Evolutionary conservation across 2,888 invertebrate genomes (phyloP).

Genomic region (Parnassius glacialis): DNA sequence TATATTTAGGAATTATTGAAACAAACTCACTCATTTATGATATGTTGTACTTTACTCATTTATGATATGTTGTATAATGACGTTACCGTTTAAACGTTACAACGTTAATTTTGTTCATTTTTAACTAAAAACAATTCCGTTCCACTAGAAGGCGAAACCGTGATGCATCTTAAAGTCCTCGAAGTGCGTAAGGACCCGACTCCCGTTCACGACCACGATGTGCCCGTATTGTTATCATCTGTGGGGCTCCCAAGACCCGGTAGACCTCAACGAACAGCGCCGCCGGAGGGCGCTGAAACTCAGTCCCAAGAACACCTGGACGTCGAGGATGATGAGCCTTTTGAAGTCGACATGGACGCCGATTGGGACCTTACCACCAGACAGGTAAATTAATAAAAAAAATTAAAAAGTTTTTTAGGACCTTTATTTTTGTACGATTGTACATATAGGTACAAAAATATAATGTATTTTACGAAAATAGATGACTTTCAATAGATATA

Average conservation of each 20-base stretch:
- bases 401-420: no score
- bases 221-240: constrained; percentile 88
- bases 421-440: no score
- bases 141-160: constrained; percentile 88
- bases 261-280: constrained; percentile 45
- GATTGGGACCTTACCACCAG: constrained; percentile 97
- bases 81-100: no score
- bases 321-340: constrained; percentile 81
- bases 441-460: no score
- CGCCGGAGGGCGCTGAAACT: constrained; percentile 45
- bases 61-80: no score
- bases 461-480: no score
- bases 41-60: no score
- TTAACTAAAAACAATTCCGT: not conserved
- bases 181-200: constrained; percentile 90
- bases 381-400: constrained; percentile 80
- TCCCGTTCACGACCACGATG: constrained; percentile 92
- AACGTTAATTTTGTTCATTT: no score
- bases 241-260: constrained; percentile 68
- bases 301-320: constrained; percentile 68
- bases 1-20: no score
- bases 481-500: no score
- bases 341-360: constrained; percentile 71
- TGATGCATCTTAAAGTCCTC: constrained; percentile 94
- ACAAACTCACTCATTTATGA: no score